Conservation (phyloP, 2,797 vertebrate genomes). For the Sphenodon punctatus region DNA sequence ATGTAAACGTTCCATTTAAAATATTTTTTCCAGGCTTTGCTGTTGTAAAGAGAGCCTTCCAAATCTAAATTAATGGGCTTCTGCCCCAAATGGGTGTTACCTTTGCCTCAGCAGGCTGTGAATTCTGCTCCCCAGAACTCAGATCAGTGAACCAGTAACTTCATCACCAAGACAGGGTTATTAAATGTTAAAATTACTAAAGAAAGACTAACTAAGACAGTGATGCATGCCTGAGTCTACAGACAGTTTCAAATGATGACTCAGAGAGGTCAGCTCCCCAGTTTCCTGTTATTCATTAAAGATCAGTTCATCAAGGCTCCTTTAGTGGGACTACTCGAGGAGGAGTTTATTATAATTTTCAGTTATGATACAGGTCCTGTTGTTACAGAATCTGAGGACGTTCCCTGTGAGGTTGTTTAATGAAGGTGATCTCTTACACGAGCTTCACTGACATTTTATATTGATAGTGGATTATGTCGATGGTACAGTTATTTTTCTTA, state of each 20-base stretch:
- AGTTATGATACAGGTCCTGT: too few relatives aligned
- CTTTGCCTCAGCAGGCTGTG: not conserved
- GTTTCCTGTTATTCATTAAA: too few relatives aligned
- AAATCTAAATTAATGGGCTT: rapidly evolving
- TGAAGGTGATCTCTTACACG: not conserved
- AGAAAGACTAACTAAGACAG: not conserved
- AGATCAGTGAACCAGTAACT: slow-evolving; percentile 24
- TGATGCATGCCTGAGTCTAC: not conserved
- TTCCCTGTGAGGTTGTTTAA: not conserved
- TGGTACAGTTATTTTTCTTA: slow-evolving; percentile 4
- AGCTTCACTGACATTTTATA: not conserved
- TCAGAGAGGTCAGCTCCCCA: not conserved
- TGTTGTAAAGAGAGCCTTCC: not conserved
- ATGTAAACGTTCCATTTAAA: not conserved
- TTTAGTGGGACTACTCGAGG: not conserved
- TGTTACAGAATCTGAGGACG: not conserved
- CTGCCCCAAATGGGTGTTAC: not conserved
- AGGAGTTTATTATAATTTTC: too few relatives aligned
- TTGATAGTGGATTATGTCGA: not conserved
- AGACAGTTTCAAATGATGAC: not conserved
- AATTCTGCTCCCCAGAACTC: not conserved
- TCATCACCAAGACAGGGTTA: slow-evolving; percentile 10
- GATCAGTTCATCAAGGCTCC: not conserved
- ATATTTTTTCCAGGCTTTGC: not conserved
- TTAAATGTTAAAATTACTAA: slow-evolving; percentile 26